A percentile compares a stretch with the other conserved stretches of the same genome.
Conservation (phyloP, 2,888 invertebrate species). For the Siphlonurus alternatus region DNA sequence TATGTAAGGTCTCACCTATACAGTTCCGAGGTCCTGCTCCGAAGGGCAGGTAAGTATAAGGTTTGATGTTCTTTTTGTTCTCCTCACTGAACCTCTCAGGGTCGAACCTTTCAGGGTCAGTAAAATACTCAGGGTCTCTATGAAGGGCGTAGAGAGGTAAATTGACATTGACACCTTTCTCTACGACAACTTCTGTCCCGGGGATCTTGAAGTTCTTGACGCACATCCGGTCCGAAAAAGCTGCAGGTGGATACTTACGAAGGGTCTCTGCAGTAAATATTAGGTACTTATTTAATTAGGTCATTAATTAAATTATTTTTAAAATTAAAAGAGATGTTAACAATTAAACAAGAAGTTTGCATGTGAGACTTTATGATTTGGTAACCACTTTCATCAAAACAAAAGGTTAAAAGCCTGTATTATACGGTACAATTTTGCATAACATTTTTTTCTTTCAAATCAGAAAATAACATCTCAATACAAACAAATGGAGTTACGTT, state of each 20-base stretch:
- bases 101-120: slow-evolving; percentile 36
- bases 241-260: slow-evolving; percentile 25
- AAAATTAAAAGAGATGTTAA: too few species aligned
- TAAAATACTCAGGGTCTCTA: slow-evolving; percentile 36
- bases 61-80: slow-evolving; percentile 12
- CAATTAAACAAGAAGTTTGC: too few species aligned
- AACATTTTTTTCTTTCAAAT: too few species aligned
- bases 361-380: too few species aligned
- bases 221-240: slow-evolving; percentile 23
- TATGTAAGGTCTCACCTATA: slow-evolving; percentile 10
- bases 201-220: slow-evolving; percentile 21
- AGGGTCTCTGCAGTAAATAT: slow-evolving; percentile 20
- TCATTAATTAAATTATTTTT: too few species aligned
- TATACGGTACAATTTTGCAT: too few species aligned
- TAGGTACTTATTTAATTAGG: too few species aligned
- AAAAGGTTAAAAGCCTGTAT: too few species aligned
- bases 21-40: slow-evolving; percentile 7
- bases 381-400: too few species aligned
- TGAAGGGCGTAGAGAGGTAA: slow-evolving; percentile 39
- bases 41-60: slow-evolving; percentile 12
- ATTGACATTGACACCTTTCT: slow-evolving; percentile 33
- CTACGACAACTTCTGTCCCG: slow-evolving; percentile 20
- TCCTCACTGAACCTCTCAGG: slow-evolving; percentile 33
- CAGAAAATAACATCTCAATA: too few species aligned
- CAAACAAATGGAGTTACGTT: too few species aligned